Evolutionary conservation across 2,797 vertebrate species (phyloP), one percentile per base, ranked within the genome.

Genomic region (Enoplosus armatus): DNA sequence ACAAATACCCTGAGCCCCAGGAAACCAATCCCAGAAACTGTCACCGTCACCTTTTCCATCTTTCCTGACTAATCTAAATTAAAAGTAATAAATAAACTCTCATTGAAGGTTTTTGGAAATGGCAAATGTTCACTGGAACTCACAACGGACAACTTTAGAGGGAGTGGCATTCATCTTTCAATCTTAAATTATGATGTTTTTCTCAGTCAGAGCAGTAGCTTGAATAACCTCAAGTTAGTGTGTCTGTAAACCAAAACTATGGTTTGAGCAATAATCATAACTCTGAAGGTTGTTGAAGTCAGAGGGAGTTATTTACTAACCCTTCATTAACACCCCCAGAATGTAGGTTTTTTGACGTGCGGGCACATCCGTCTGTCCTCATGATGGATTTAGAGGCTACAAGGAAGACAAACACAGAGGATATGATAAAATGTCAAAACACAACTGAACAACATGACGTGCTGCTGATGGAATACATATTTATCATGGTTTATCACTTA

Each of bases 321-420:
- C 97, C 96, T 93, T 97, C 96, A 94, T 97, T 95, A 93, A 96
- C 95, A 93, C 95, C 95, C 94, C 94, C 96, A 91, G 97, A 96
- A 90, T 96, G 96, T 72, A 95, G 96, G 90, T 92, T 96, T 95
- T 96, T 96, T 94, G 96, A 96, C 90, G 91, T 93, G 87, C 90
- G 90, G 87, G 91, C 85, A 88, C 87, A 90, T 92, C 92, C 92
- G 71, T 96, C 96, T 92, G 95, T 96, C 96, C 96, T 96, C 95
- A 93, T 95, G 88, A 95, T 96, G 92, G 96, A 97, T 90, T 96
- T 96, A 90, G 95, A 95, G 90, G 90, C 96, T 94, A 26, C 41
- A 59, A 20, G 24, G 55, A 73, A 68, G 72, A 87, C 58, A 86
- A 75, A 85, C 20, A 66, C 39, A 86, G 63, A 73, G 31, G 3